phyloP scores from a whole-genome alignment of 1,140 invertebrate species.

The Dryas iulia region DNA sequence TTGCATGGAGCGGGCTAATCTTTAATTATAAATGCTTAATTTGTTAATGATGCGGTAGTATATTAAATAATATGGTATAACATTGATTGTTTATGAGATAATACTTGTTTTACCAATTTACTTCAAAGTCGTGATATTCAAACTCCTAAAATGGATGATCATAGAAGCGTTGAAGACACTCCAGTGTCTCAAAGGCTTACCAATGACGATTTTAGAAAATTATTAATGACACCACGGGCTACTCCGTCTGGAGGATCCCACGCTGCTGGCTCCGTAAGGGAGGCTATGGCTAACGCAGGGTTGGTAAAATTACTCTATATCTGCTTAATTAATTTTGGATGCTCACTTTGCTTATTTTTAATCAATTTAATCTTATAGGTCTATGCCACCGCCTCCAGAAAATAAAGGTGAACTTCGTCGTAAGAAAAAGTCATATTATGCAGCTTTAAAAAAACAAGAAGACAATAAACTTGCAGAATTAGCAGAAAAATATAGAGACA shows the following conservation, averaged over 20 bases:
- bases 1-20: neutral
- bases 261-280: constrained; percentile 80
- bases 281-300: constrained; percentile 83
- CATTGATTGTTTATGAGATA: neutral
- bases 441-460: constrained; percentile 96
- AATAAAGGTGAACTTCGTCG: constrained; percentile 86
- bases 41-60: neutral
- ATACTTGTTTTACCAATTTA: neutral
- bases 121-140: neutral
- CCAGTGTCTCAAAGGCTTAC: constrained; percentile 88
- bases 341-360: neutral
- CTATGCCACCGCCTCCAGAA: constrained; percentile 78
- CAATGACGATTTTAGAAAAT: constrained; percentile 97
- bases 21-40: neutral
- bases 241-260: constrained; percentile 80
- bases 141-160: constrained; percentile 54
- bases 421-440: constrained; percentile 96
- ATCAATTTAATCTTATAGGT: constrained; percentile 35
- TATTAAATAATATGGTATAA: neutral
- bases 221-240: constrained; percentile 95
- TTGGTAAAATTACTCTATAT: constrained; percentile 20
- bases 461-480: constrained; percentile 97
- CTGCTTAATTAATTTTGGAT: neutral
- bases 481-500: constrained; percentile 96
- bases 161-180: constrained; percentile 72